Conservation (phyloP, 2,888 invertebrate species). For the Dione juno region DNA sequence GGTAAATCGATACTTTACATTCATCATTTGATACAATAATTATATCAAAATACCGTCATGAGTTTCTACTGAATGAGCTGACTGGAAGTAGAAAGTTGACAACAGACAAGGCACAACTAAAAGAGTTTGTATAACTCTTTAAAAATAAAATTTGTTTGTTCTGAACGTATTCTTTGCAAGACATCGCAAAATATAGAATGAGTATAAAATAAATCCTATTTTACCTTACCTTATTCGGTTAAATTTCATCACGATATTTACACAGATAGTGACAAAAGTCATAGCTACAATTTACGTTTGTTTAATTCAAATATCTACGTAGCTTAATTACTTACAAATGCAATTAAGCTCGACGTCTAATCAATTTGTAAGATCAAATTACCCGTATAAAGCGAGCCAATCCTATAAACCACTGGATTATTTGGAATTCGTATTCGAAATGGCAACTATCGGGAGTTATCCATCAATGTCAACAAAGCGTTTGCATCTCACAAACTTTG, state of each 20-base stretch:
- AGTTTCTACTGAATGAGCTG: too few species aligned
- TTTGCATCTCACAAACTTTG: constrained; percentile 33
- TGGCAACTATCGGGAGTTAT: constrained; percentile 32
- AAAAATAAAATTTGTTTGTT: too few species aligned
- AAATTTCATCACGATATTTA: background rate
- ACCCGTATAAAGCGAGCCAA: constrained; percentile 30
- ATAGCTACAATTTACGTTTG: background rate
- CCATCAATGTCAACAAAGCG: constrained; percentile 43
- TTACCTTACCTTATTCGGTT: background rate
- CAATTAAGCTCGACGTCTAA: constrained; percentile 6
- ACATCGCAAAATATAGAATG: too few species aligned
- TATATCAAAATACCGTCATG: too few species aligned
- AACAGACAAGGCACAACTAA: too few species aligned
- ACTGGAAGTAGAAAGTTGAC: too few species aligned
- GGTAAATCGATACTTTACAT: too few species aligned
- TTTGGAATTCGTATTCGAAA: constrained; percentile 47
- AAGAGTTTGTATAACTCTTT: too few species aligned
- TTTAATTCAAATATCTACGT: constrained; percentile 13
- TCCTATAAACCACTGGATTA: constrained; percentile 30
- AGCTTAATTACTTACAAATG: constrained; percentile 18
- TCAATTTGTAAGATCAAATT: constrained; percentile 37
- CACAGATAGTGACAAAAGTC: background rate
- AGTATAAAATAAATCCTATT: background rate
- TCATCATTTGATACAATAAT: too few species aligned
- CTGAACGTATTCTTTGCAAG: too few species aligned